A percentile compares a stretch with the other conserved stretches of the same genome.
Evolutionary conservation across 2,113 vertebrate species (phyloP).

Genomic region (Corapipo altera): DNA sequence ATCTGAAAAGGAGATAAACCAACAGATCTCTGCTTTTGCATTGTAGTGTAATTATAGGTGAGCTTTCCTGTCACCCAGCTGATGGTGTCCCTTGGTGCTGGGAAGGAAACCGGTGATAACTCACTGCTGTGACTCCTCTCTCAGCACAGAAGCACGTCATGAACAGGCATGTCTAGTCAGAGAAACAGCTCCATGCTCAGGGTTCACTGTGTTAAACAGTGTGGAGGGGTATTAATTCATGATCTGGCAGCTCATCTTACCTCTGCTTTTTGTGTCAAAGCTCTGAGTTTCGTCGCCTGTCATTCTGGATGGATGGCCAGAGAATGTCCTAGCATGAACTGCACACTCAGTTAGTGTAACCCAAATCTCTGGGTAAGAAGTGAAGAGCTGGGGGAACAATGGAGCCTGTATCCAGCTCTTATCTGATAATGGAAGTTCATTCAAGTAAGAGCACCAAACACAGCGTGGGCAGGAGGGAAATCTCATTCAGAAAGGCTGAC

Average conservation of each 20-base stretch:
- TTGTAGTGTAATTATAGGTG: not conserved
- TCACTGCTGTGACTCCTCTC: not conserved
- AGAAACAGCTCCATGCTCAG: not conserved
- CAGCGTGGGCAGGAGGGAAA: not conserved
- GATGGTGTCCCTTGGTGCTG: not conserved
- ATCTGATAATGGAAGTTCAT: not conserved
- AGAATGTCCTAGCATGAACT: not conserved
- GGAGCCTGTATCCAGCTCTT: not conserved
- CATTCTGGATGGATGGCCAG: not conserved
- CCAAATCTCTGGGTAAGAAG: not conserved
- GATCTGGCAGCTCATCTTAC: not conserved
- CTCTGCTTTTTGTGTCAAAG: not conserved
- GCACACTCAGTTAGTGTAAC: fast-evolving
- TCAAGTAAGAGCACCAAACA: not conserved
- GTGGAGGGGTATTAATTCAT: not conserved
- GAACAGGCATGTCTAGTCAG: not conserved
- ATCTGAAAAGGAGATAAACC: not conserved
- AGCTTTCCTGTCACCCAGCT: not conserved
- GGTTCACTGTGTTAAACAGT: not conserved
- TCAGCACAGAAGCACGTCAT: not conserved
- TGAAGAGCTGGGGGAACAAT: not conserved
- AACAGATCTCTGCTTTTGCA: not conserved
- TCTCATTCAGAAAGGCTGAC: not conserved
- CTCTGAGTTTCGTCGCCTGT: not conserved
- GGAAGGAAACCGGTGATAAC: not conserved